Conservation (phyloP, 2,113 vertebrate species). For the Tupaia chinensis region DNA sequence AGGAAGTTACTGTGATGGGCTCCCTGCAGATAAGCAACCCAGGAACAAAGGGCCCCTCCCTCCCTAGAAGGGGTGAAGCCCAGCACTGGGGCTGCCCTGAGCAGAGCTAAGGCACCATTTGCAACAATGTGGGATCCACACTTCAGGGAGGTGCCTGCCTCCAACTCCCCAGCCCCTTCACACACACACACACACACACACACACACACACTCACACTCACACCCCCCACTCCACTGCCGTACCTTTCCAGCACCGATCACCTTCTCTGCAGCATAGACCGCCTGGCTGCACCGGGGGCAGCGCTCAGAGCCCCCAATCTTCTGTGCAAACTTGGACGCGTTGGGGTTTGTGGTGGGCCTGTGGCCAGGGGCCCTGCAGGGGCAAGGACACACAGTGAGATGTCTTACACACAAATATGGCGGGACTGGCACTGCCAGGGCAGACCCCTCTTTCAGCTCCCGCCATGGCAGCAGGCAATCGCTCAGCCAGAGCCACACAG, state of each 20-base stretch:
- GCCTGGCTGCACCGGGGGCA: conserved; percentile 95
- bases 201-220: no score
- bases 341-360: conserved; percentile 93
- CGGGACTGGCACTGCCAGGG: not conserved
- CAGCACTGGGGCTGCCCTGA: not conserved
- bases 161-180: accelerated
- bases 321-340: conserved; percentile 92
- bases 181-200: no score
- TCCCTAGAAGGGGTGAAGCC: not conserved
- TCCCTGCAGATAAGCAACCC: not conserved
- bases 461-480: not conserved
- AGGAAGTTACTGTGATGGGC: not conserved
- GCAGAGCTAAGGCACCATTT: not conserved
- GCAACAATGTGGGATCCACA: not conserved
- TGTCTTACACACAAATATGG: accelerated
- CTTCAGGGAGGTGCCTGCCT: no score
- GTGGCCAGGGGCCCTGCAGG: conserved; percentile 86
- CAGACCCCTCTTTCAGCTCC: no score
- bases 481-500: not conserved
- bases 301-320: conserved; percentile 91
- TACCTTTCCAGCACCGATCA: conserved; percentile 96
- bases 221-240: conserved; percentile 48
- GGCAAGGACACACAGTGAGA: not conserved
- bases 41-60: not conserved
- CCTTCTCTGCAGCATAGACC: conserved; percentile 96